Percentiles rank a stretch among this genome's conserved stretches.
phyloP scores from a whole-genome alignment of 2,888 invertebrate species.

The Abscondita cerata region DNA sequence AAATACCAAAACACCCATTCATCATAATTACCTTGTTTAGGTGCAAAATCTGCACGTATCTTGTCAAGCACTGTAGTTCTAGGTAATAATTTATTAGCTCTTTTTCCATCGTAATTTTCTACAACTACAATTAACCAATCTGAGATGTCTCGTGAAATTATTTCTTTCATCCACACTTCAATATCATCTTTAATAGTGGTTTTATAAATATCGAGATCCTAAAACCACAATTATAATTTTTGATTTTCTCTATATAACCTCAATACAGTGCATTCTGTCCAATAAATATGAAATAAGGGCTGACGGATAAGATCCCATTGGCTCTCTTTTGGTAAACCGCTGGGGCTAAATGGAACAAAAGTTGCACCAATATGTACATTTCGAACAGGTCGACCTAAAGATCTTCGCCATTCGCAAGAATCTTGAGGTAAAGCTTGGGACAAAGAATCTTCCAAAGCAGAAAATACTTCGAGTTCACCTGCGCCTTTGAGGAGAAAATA shows the following conservation, averaged over 20 bases:
- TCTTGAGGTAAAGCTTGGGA: constrained; percentile 84
- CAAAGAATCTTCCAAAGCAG: constrained; percentile 79
- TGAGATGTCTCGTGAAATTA: constrained; percentile 75
- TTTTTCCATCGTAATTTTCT: constrained; percentile 89
- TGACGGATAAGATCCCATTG: constrained; percentile 83
- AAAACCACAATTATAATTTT: no score
- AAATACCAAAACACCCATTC: constrained; percentile 3
- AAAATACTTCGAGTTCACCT: constrained; percentile 85
- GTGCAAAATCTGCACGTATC: constrained; percentile 91
- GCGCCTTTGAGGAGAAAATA: constrained; percentile 61
- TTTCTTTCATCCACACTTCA: constrained; percentile 83
- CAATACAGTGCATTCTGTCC: constrained; percentile 90
- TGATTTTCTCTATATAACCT: neutral
- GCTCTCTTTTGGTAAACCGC: constrained; percentile 74
- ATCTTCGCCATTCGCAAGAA: constrained; percentile 90
- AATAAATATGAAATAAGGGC: constrained; percentile 92
- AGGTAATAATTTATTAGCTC: constrained; percentile 89
- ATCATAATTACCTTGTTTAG: constrained; percentile 71
- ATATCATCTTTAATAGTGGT: constrained; percentile 87
- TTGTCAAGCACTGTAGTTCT: constrained; percentile 94
- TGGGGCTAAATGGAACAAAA: constrained; percentile 81
- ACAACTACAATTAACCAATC: constrained; percentile 96
- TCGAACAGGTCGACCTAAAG: constrained; percentile 85
- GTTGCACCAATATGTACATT: constrained; percentile 83
- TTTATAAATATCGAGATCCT: constrained; percentile 95